These are phyloP conservation scores for Rissa tridactyla DNA, from an alignment of 2,113 vertebrate species.

Conservation along the genomic window DNA sequence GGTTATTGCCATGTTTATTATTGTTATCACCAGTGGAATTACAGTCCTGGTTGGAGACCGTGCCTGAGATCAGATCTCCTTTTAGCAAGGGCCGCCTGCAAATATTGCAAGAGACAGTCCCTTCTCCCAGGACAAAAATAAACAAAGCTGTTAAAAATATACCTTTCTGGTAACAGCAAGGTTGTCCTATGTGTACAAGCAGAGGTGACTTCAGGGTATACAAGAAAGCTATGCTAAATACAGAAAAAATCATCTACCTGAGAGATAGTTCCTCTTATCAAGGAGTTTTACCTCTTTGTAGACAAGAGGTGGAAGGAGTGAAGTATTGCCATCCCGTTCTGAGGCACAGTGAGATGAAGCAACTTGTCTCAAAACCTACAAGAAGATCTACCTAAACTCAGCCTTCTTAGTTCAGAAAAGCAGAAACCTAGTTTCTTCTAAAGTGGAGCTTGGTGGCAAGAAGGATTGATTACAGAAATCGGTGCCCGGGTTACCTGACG, in stretches of 20 bases:
- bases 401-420: not conserved
- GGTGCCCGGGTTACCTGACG: not conserved
- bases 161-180: not conserved
- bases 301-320: not conserved
- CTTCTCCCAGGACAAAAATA: not conserved
- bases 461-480: not conserved
- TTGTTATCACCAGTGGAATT: constrained; percentile 19
- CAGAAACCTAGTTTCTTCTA: not conserved
- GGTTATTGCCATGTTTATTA: constrained; percentile 39
- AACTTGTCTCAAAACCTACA: not conserved
- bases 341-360: not conserved
- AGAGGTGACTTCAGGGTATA: not conserved
- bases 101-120: not conserved
- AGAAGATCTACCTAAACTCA: not conserved
- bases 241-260: accelerated
- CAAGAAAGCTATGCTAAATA: not conserved
- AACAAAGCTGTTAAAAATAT: not conserved
- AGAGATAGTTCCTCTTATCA: not conserved
- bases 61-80: constrained; percentile 20
- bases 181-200: not conserved
- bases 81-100: not conserved
- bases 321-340: not conserved
- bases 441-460: not conserved
- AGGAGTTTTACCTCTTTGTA: not conserved
- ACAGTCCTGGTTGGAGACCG: not conserved